Base-by-base conservation (phyloP, 2,888 invertebrate species). In the Penaeus monodon region DNA sequence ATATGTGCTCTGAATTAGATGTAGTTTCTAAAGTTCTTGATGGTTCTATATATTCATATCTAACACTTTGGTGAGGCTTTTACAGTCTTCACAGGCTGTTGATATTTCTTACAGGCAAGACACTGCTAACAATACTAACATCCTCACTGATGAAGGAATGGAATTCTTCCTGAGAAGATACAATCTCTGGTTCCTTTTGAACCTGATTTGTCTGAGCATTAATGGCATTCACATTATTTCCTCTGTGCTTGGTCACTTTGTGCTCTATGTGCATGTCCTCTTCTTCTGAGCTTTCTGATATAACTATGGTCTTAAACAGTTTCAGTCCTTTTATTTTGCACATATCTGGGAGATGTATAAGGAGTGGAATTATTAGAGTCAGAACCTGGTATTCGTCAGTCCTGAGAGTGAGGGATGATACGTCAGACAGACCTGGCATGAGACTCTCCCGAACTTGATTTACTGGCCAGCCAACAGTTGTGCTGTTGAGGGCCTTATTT, bases 81-180 rank as follows among this genome's bases (percentile, higher is more conserved):
- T 12, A 49, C 49, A 8, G 12, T 49, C 22, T n/a, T 49, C n/a
- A 22, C 70, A 63, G 38, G 64, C 27, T 82, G 73, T 17, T 33
- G 74, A 49, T 49, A 49, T 49, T 49, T 77, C 77, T 77, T 17
- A 20, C 7, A 1, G 77, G 57, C 27, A 27, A 0, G 38, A 57
- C 20, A 38, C 70, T 86, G 27, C 38, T 68, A 8, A 86, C 70
- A 65, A 88, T 76, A 64, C 88, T 88, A 44, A 88, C 63, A 80
- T 88, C 88, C 66, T 88, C 88, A 81, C 84, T 88, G 22, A 85
- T 76, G 14, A 84, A 33, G 10, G 87, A 87, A 17, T 68, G 70
- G 29, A 12, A 20, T 68, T 66, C 49, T 24, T 44, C 44, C 27
- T n/a, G 22, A 76, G 44, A 29, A 44, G 38, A 10, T 22, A 29